Evolutionary conservation across 2,113 vertebrate species (phyloP), one percentile per base, ranked within the genome.

Genomic region (Psophia crepitans): DNA sequence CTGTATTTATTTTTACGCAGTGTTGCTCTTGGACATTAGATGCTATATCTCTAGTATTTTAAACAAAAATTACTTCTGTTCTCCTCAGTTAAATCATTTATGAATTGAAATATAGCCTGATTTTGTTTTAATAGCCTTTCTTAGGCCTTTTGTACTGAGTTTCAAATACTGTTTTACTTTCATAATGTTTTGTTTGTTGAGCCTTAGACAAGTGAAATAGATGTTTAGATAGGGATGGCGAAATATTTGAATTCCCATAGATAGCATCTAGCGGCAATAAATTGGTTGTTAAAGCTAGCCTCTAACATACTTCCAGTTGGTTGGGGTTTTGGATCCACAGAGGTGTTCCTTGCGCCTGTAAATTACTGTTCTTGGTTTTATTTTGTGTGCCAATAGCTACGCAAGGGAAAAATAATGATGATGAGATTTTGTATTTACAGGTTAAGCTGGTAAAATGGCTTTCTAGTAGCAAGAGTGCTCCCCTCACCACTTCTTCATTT

Each of bases 241-340:
- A 84, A 91, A 82, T 91, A 70, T 9, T 56, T 11, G 2, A 41
- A 49, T 91, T 96, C 57, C 70, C 12, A 19, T n/a, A n/a, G n/a
- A n/a, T n/a, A n/a, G n/a, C n/a, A n/a, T n/a, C n/a, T n/a, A n/a
- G n/a, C n/a, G n/a, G n/a, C n/a, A n/a, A n/a, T n/a, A n/a, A n/a
- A n/a, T n/a, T n/a, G n/a, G n/a, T n/a, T n/a, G 27, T 82, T 63
- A 68, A 60, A 81, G 51, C 28, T n/a, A 30, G 33, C 21, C 48
- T 90, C 30, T 60, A 5, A 17, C 19, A 32, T 43, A 17, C 20
- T 68, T 7, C 30, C 0, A 0, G 1, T 64, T 51, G 21, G 9
- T 22, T 71, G 44, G 39, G 8, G 22, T 83, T 73, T 66, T 90
- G 76, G 10, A 44, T 61, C 54, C 8, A 5, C 68, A 86, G 75